Percentiles rank a stretch among this genome's conserved stretches.
phyloP scores from a whole-genome alignment of 1,140 invertebrate genomes.

The Diploscapter pachys region DNA sequence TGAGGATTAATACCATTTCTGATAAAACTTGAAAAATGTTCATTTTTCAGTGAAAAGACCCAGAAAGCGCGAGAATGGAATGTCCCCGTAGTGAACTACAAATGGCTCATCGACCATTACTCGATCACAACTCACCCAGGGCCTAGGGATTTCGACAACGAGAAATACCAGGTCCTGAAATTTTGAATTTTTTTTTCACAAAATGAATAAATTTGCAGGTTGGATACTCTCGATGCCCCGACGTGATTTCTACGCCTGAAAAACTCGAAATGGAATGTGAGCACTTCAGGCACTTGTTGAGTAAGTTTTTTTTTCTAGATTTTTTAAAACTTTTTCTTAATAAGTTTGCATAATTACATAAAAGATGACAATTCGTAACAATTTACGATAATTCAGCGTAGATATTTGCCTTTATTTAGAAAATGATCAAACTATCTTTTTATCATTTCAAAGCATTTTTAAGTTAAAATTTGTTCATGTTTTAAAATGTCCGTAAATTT shows the following conservation, averaged over 20 bases:
- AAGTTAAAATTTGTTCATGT: too few species aligned
- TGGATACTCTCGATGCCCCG: neutral
- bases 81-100: constrained; percentile 17
- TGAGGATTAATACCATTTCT: too few species aligned
- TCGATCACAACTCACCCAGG: neutral
- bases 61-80: constrained; percentile 32
- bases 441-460: too few species aligned
- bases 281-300: constrained; percentile 12
- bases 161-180: constrained; percentile 8
- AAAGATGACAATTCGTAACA: too few species aligned
- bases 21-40: neutral
- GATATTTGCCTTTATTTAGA: too few species aligned
- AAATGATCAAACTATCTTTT: too few species aligned
- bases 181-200: too few species aligned
- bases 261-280: constrained; percentile 11
- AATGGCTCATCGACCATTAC: constrained; percentile 32
- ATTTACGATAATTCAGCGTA: too few species aligned
- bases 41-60: constrained; percentile 20
- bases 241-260: constrained; percentile 10
- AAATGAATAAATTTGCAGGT: too few species aligned
- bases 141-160: neutral
- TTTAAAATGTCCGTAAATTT: too few species aligned
- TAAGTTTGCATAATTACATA: too few species aligned
- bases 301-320: constrained; percentile 7
- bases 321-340: neutral